A percentile compares a stretch with the other conserved stretches of the same genome.
Conservation (phyloP, 2,113 vertebrate genomes). For the Psittacus erithacus region DNA sequence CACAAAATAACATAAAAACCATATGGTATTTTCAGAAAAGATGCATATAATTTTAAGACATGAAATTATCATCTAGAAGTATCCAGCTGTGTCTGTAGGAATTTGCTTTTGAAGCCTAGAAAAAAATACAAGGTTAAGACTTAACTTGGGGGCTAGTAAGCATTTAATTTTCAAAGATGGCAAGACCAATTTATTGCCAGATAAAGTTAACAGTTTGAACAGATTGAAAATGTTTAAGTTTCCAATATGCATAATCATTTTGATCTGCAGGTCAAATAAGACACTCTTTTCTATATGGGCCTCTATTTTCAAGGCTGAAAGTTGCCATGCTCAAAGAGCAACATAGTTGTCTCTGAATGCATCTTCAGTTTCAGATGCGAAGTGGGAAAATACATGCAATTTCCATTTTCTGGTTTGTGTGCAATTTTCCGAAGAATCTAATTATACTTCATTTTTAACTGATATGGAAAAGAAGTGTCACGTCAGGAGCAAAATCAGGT, state of each 20-base stretch:
- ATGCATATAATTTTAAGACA: neutral
- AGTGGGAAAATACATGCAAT: neutral
- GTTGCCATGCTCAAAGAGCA: neutral
- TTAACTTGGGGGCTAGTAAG: neutral
- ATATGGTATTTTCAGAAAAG: neutral
- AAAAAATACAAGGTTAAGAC: neutral
- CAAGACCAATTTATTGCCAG: neutral
- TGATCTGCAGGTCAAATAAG: neutral
- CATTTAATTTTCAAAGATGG: neutral
- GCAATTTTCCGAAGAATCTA: neutral
- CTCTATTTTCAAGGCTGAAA: neutral
- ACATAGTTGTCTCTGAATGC: neutral
- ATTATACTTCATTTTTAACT: neutral
- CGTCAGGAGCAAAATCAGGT: neutral
- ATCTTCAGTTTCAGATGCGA: neutral
- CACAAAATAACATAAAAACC: neutral
- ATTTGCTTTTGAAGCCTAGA: neutral
- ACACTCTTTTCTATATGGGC: neutral
- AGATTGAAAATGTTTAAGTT: neutral
- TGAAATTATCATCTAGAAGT: neutral
- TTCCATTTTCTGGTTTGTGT: neutral
- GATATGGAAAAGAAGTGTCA: neutral
- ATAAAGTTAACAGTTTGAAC: neutral
- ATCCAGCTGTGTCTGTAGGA: neutral
- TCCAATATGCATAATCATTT: neutral